Percentiles rank a stretch among this genome's conserved stretches.
These are phyloP conservation scores for Anguilla pacifica DNA, from an alignment of 2,797 vertebrate genomes.

Conservation along the genomic window DNA sequence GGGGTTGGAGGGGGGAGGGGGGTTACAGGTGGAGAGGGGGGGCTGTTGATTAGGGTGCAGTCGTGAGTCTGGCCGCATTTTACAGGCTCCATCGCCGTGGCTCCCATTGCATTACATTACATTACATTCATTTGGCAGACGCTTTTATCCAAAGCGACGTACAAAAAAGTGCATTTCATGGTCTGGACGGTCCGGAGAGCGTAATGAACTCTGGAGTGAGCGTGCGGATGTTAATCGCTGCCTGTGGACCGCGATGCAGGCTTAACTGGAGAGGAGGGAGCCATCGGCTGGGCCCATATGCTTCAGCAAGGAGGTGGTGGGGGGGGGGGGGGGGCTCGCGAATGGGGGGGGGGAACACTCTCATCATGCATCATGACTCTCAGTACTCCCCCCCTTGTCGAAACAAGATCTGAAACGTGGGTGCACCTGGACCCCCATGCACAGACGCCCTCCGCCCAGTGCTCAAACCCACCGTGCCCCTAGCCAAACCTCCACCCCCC, in stretches of 20 bases:
- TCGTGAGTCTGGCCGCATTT: background rate
- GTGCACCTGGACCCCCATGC: no score
- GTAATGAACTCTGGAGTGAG: no score
- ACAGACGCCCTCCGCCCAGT: no score
- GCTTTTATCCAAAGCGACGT: no score
- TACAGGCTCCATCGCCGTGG: background rate
- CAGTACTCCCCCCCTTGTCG: no score
- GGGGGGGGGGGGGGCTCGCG: background rate
- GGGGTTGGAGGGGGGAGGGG: background rate
- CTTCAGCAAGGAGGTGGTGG: constrained; percentile 39
- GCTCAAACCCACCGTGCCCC: no score
- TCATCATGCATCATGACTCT: background rate
- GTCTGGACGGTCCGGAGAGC: constrained; percentile 22
- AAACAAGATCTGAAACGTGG: no score
- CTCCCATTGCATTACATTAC: no score
- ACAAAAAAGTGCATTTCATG: no score
- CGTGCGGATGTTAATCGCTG: constrained; percentile 14
- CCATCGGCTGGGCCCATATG: constrained; percentile 69
- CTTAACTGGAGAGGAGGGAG: constrained; percentile 66
- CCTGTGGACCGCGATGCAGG: constrained; percentile 47
- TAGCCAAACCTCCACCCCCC: no score
- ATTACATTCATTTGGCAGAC: no score
- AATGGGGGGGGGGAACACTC: background rate
- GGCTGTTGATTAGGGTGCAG: background rate
- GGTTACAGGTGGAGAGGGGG: background rate